Percentiles rank a stretch among this genome's conserved stretches.
phyloP scores from a whole-genome alignment of 1,140 invertebrate species.

The Aphelenchoides fujianensis region DNA sequence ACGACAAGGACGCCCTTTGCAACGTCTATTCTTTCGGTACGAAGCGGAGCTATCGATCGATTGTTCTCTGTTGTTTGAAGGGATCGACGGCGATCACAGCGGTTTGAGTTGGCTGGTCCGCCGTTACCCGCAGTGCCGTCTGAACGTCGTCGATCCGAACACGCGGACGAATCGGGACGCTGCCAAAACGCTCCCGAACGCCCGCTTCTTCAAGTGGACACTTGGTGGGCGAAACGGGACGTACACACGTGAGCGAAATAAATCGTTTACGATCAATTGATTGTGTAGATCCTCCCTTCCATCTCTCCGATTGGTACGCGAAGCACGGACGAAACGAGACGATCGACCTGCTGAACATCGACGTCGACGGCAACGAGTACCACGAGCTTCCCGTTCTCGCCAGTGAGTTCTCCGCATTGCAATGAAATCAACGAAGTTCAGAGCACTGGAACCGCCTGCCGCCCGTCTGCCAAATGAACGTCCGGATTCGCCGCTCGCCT shows the following conservation, averaged over 20 bases:
- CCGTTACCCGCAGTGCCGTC: not conserved
- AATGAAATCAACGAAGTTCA: not conserved
- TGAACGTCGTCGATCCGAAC: not conserved
- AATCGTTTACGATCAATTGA: too few relatives aligned
- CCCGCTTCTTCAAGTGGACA: not conserved
- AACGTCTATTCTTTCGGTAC: conserved; percentile 1
- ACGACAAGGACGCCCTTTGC: not conserved
- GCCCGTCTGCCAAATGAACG: not conserved
- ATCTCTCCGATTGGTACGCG: not conserved
- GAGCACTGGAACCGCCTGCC: not conserved
- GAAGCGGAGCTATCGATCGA: too few relatives aligned
- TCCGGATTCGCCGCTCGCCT: not conserved
- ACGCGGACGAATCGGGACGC: not conserved
- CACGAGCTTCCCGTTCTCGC: not conserved
- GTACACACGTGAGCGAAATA: not conserved
- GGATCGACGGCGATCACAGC: not conserved
- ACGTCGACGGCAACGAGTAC: not conserved
- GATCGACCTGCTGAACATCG: not conserved
- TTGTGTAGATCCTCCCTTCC: too few relatives aligned
- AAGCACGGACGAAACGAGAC: not conserved
- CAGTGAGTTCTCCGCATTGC: not conserved
- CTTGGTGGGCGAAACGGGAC: not conserved
- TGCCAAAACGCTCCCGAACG: not conserved
- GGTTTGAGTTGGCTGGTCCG: not conserved
- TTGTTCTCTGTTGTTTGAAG: too few relatives aligned